A percentile compares a stretch with the other conserved stretches of the same genome.
phyloP scores from a whole-genome alignment of 2,113 vertebrate species.

The Pterophyllum scalare region DNA sequence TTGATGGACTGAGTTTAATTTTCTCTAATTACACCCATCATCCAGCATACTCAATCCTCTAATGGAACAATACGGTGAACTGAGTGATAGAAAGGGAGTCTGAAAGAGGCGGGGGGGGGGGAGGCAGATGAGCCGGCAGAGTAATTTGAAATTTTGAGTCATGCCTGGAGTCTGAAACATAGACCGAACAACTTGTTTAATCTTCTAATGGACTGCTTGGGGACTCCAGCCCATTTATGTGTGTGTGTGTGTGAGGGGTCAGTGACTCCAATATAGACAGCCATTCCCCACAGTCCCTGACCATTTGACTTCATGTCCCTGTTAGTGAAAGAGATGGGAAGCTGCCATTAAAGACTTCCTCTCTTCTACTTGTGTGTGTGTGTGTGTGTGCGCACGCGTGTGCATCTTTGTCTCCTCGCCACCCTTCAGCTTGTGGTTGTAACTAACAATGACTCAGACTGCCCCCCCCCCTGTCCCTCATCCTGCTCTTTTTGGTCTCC shows the following conservation, averaged over 20 bases:
- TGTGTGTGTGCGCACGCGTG: constrained; percentile 27
- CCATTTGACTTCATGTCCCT: constrained; percentile 51
- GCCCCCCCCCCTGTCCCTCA: background rate
- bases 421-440: constrained; percentile 31
- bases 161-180: constrained; percentile 37
- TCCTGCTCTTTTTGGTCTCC: background rate
- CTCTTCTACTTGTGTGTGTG: constrained; percentile 12
- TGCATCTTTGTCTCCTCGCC: constrained; percentile 5
- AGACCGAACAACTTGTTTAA: constrained; percentile 48
- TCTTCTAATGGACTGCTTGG: constrained; percentile 53
- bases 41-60: constrained; percentile 27
- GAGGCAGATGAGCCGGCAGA: background rate
- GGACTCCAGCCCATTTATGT: background rate
- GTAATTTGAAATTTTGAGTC: constrained; percentile 51
- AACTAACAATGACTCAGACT: constrained; percentile 65
- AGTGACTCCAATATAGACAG: constrained; percentile 41
- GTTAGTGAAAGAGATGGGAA: constrained; percentile 27
- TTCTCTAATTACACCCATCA: constrained; percentile 21
- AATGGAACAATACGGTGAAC: constrained; percentile 39
- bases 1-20: constrained; percentile 60
- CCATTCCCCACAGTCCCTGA: constrained; percentile 36
- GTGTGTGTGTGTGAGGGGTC: constrained; percentile 34
- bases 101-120: background rate
- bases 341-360: constrained; percentile 42
- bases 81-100: background rate